phyloP scores from a whole-genome alignment of 1,140 invertebrate species.

The Linepithema humile region DNA sequence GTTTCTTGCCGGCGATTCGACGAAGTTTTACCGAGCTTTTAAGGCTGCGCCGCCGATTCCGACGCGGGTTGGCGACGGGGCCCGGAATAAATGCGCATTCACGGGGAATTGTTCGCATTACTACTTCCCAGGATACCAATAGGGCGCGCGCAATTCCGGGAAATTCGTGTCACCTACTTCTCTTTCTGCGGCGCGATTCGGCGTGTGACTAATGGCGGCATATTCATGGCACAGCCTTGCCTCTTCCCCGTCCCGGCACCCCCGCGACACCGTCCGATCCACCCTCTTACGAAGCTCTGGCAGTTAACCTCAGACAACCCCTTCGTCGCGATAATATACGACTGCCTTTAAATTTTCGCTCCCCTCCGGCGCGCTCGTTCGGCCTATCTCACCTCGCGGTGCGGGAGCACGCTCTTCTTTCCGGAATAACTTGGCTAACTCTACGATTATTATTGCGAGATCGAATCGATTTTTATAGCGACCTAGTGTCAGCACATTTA shows the following conservation, averaged over 20 bases:
- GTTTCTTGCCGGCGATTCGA: slow-evolving; percentile 49
- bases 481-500: not conserved
- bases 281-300: slow-evolving; percentile 68
- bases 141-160: slow-evolving; percentile 71
- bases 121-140: slow-evolving; percentile 69
- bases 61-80: slow-evolving; percentile 9
- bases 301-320: slow-evolving; percentile 75
- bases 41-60: slow-evolving; percentile 13
- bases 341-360: slow-evolving; percentile 72
- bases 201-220: slow-evolving; percentile 75
- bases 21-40: slow-evolving; percentile 64
- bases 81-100: slow-evolving; percentile 70
- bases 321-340: slow-evolving; percentile 73
- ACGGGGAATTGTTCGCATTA: slow-evolving; percentile 72
- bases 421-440: not conserved
- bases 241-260: slow-evolving; percentile 12
- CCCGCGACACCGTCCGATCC: slow-evolving; percentile 50
- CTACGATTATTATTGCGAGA: slow-evolving; percentile 33
- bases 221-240: slow-evolving; percentile 70
- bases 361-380: slow-evolving; percentile 54
- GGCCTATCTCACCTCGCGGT: slow-evolving; percentile 32
- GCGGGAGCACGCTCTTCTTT: slow-evolving; percentile 18
- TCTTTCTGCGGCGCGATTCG: slow-evolving; percentile 71
- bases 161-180: slow-evolving; percentile 74
- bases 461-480: not conserved